Conservation (phyloP, 2,113 vertebrate species). For the Boleophthalmus pectinirostris region DNA sequence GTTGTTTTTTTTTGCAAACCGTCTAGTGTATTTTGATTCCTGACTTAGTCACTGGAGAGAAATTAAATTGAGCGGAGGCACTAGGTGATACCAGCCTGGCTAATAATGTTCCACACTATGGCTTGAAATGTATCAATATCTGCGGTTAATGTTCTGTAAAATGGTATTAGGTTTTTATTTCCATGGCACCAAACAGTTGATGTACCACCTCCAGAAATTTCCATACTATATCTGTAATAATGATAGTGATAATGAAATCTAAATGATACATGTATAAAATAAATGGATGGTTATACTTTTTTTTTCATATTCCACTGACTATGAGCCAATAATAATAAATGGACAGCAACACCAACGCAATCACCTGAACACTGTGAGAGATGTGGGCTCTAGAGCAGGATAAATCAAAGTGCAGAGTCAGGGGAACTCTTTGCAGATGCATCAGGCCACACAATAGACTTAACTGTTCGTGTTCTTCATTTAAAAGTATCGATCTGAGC, state of each 20-base stretch:
- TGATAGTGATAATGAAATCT: background rate
- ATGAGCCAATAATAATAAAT: background rate
- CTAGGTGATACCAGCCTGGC: too few species aligned
- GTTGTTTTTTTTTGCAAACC: too few species aligned
- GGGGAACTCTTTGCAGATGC: background rate
- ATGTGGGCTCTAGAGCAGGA: background rate
- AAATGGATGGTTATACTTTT: background rate
- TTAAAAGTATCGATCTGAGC: background rate
- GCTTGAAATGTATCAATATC: too few species aligned
- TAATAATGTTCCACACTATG: too few species aligned
- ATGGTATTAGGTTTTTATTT: too few species aligned
- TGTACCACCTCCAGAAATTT: too few species aligned
- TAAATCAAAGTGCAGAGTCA: conserved; percentile 4
- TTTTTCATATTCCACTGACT: background rate
- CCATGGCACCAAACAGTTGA: too few species aligned
- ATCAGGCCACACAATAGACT: background rate
- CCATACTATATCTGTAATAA: too few species aligned
- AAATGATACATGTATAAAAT: background rate
- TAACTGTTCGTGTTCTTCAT: background rate
- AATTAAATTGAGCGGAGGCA: too few species aligned
- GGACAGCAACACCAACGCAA: background rate
- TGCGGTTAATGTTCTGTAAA: too few species aligned
- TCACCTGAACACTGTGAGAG: background rate
- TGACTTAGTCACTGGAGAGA: too few species aligned
- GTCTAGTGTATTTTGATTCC: too few species aligned